phyloP scores from a whole-genome alignment of 2,797 vertebrate genomes.

The Tadarida brasiliensis region DNA sequence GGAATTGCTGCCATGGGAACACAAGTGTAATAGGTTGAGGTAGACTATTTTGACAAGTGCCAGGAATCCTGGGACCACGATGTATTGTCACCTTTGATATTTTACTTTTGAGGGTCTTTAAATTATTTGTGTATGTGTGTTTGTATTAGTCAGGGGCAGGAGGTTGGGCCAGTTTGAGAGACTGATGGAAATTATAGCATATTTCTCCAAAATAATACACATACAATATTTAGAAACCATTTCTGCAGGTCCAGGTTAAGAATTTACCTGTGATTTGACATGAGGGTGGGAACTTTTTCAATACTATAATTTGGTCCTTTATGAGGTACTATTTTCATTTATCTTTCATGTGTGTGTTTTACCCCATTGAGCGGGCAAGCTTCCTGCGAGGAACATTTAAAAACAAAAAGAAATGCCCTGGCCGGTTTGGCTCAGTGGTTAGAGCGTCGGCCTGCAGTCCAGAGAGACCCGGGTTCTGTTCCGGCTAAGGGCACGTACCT shows the following conservation, averaged over 20 bases:
- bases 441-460: too few species aligned
- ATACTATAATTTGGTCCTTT: background rate
- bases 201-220: slow-evolving; percentile 35
- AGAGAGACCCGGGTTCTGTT: too few species aligned
- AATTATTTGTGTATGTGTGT: background rate
- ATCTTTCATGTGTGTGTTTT: background rate
- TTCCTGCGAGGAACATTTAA: background rate
- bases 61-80: background rate
- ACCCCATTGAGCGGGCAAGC: background rate
- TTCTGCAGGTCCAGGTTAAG: slow-evolving; percentile 32
- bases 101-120: slow-evolving; percentile 22
- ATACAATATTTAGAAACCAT: slow-evolving; percentile 44
- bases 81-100: background rate
- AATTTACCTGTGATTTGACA: background rate
- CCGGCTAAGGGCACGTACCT: too few species aligned
- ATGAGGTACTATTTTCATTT: background rate
- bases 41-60: background rate
- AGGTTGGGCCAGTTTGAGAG: slow-evolving; percentile 10
- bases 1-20: background rate
- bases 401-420: background rate
- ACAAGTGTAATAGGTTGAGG: background rate
- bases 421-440: too few species aligned
- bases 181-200: slow-evolving; percentile 12
- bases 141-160: background rate
- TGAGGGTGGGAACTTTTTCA: slow-evolving; percentile 29